Conservation (phyloP, 2,888 invertebrate genomes). For the Cataglyphis albicans region DNA sequence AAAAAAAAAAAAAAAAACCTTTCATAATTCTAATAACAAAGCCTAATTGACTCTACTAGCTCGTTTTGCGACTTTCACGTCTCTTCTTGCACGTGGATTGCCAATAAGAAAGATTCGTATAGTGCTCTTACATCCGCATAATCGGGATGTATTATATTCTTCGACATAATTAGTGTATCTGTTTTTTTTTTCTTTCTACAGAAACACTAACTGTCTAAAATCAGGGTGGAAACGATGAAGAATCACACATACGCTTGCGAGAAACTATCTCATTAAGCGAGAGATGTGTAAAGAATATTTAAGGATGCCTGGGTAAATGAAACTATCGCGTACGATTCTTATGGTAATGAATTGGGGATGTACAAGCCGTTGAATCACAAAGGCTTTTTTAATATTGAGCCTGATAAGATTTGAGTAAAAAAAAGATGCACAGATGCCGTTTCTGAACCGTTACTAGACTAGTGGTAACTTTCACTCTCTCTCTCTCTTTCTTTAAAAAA, state of each 20-base stretch:
- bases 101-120: constrained; percentile 21
- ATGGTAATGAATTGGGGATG: neutral
- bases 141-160: neutral
- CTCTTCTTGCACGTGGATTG: constrained; percentile 58
- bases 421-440: constrained; percentile 42
- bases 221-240: constrained; percentile 41
- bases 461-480: constrained; percentile 56
- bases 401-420: constrained; percentile 54
- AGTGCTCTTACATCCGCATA: constrained; percentile 7
- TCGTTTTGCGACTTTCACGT: constrained; percentile 38
- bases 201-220: constrained; percentile 23
- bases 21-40: constrained; percentile 15
- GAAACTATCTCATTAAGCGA: constrained; percentile 65
- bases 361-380: neutral
- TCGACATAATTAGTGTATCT: constrained; percentile 4
- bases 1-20: neutral
- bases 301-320: neutral
- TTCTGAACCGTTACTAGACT: constrained; percentile 56
- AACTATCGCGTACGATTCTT: neutral
- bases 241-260: constrained; percentile 23
- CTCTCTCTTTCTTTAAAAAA: neutral
- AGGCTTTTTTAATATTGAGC: constrained; percentile 35
- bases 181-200: neutral
- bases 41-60: neutral
- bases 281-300: constrained; percentile 70